phyloP scores from a whole-genome alignment of 35 echinoderm and acorn worm species.

The Ophiothrix spiculata region DNA sequence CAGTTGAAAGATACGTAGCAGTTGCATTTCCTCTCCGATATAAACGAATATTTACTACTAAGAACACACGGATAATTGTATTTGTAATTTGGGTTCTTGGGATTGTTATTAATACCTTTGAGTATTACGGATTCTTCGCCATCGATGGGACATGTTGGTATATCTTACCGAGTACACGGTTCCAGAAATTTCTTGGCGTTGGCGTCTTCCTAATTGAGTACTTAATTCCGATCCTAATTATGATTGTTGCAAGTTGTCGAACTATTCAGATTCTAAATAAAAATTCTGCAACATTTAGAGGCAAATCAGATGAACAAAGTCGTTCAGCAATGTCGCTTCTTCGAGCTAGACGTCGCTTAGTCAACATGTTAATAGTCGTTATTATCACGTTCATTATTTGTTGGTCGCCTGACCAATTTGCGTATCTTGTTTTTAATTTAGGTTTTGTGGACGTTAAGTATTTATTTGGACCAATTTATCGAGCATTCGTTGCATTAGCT shows the following conservation, averaged over 20 bases:
- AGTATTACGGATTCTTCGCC: slow-evolving; percentile 41
- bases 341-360: slow-evolving; percentile 55
- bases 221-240: slow-evolving; percentile 77
- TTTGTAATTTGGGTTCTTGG: slow-evolving; percentile 47
- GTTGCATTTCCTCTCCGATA: slow-evolving; percentile 75
- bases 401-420: slow-evolving; percentile 83
- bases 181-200: slow-evolving; percentile 38
- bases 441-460: slow-evolving; percentile 25
- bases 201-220: slow-evolving; percentile 57
- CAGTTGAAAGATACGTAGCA: slow-evolving; percentile 77
- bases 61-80: slow-evolving; percentile 32
- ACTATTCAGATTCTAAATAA: slow-evolving; percentile 45
- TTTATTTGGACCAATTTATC: background rate
- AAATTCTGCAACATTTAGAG: slow-evolving; percentile 11
- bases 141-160: background rate
- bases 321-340: slow-evolving; percentile 37
- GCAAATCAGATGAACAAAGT: slow-evolving; percentile 1
- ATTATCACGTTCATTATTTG: slow-evolving; percentile 90
- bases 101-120: slow-evolving; percentile 45
- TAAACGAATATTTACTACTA: slow-evolving; percentile 40
- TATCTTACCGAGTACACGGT: slow-evolving; percentile 28
- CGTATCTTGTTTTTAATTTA: slow-evolving; percentile 71
- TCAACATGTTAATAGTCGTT: slow-evolving; percentile 82
- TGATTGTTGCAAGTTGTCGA: slow-evolving; percentile 50
- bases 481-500: background rate